Percentiles rank a stretch among this genome's conserved stretches.
Conservation (phyloP, 2,797 vertebrate genomes). For the Oryzias dopingdopingensis region DNA sequence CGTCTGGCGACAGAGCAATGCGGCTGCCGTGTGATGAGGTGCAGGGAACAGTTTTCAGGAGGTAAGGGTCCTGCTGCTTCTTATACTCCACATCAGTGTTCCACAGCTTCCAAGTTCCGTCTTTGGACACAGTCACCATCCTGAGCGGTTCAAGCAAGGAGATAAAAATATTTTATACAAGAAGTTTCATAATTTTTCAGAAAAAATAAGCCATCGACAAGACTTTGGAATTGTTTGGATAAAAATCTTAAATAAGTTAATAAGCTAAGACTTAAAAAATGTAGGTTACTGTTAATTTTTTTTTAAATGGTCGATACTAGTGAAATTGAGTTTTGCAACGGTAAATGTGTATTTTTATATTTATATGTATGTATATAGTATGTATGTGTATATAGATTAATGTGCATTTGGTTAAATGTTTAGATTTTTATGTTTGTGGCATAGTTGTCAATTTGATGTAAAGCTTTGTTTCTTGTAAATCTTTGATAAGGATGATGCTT, state of each 20-base stretch:
- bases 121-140: constrained; percentile 94
- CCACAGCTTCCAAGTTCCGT: constrained; percentile 95
- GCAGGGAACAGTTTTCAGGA: constrained; percentile 84
- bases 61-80: constrained; percentile 93
- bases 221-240: too few relatives aligned
- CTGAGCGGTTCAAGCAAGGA: constrained; percentile 58
- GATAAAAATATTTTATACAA: not conserved
- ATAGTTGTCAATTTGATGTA: too few relatives aligned
- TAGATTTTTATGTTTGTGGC: not conserved
- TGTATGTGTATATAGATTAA: not conserved
- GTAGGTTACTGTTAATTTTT: too few relatives aligned
- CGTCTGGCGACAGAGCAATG: constrained; percentile 86
- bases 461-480: too few relatives aligned
- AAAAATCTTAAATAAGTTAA: too few relatives aligned
- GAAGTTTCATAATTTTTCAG: too few relatives aligned
- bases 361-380: not conserved
- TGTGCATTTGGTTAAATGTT: not conserved
- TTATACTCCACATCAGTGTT: constrained; percentile 94
- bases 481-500: too few relatives aligned
- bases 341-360: not conserved
- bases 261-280: too few relatives aligned
- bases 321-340: too few relatives aligned
- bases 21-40: constrained; percentile 72
- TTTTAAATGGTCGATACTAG: too few relatives aligned
- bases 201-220: too few relatives aligned